A percentile compares a stretch with the other conserved stretches of the same genome.
Conservation (phyloP, 2,113 vertebrate genomes). For the Hymenochirus boettgeri region DNA sequence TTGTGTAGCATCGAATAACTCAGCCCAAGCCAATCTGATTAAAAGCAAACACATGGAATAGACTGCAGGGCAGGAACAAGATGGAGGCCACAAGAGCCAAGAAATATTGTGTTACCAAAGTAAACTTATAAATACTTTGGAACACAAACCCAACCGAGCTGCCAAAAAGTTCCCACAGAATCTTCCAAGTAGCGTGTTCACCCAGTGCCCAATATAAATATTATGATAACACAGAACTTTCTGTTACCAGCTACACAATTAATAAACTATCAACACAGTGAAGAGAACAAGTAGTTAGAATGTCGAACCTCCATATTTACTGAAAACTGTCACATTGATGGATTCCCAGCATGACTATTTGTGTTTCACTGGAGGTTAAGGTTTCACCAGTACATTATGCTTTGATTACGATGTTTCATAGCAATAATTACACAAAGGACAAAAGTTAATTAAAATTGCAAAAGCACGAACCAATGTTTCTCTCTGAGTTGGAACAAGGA, state of each 20-base stretch:
- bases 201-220: slow-evolving; percentile 8
- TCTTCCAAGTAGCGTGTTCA: not conserved
- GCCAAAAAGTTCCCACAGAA: not conserved
- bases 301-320: too few species aligned
- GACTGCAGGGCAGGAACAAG: not conserved
- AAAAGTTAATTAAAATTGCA: too few species aligned
- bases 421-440: too few species aligned
- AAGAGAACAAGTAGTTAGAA: not conserved
- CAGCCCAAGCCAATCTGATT: not conserved
- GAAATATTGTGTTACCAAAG: slow-evolving; percentile 15
- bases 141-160: not conserved
- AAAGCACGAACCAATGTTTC: too few species aligned
- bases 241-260: not conserved
- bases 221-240: not conserved
- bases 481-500: too few species aligned
- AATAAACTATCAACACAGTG: not conserved
- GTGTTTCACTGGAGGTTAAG: too few species aligned
- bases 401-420: too few species aligned
- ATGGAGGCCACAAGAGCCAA: not conserved
- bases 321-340: too few species aligned
- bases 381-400: too few species aligned
- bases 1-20: not conserved
- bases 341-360: too few species aligned
- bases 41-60: slow-evolving; percentile 12
- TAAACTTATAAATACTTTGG: slow-evolving; percentile 14